phyloP scores from a whole-genome alignment of 1,140 invertebrate species.

The Periplaneta americana region DNA sequence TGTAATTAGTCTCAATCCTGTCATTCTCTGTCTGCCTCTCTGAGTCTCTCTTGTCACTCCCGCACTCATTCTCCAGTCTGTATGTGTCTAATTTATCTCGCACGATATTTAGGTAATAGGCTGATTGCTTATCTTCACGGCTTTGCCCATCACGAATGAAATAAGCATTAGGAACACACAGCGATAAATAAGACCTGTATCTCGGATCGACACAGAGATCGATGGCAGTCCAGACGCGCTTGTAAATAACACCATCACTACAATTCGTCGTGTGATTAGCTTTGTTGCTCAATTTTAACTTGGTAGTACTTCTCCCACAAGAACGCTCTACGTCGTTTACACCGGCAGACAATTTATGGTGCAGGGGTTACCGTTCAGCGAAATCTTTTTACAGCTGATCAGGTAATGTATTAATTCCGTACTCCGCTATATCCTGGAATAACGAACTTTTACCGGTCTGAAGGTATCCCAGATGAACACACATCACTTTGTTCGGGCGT shows the following conservation, averaged over 20 bases:
- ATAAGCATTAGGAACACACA: no score
- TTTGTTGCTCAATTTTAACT: not conserved
- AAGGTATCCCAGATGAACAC: no score
- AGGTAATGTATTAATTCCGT: not conserved
- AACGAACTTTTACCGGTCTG: not conserved
- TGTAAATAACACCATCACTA: not conserved
- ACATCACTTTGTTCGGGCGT: no score
- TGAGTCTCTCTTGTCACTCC: not conserved
- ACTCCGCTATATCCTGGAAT: not conserved
- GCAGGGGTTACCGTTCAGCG: not conserved
- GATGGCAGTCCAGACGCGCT: not conserved
- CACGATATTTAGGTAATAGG: not conserved
- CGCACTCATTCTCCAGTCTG: not conserved
- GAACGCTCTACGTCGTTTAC: not conserved
- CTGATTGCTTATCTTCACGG: not conserved
- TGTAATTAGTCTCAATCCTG: no score
- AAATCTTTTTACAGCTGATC: not conserved
- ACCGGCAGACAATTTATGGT: not conserved
- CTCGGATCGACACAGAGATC: not conserved
- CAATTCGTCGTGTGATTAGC: not conserved
- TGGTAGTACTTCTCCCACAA: not conserved
- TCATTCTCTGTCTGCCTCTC: no score
- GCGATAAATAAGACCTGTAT: not conserved
- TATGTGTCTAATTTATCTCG: no score
- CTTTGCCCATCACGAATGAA: no score